These are phyloP conservation scores for Ciconia nigra DNA, from an alignment of 2,797 vertebrate species.

Conservation along the genomic window DNA sequence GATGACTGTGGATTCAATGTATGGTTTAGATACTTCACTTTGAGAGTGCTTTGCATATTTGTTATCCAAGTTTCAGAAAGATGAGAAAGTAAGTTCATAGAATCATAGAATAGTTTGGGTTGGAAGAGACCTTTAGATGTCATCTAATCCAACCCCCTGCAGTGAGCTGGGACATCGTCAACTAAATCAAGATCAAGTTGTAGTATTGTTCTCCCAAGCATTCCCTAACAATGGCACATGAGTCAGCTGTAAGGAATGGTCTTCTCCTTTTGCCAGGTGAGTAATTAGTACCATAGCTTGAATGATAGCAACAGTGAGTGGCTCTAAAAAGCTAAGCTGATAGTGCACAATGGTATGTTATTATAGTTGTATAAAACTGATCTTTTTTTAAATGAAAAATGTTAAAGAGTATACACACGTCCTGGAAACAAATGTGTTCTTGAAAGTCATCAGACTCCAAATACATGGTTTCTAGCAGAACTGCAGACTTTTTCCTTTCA, in stretches of 20 bases:
- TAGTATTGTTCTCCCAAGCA: background rate
- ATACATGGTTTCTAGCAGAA: background rate
- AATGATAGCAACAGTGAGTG: background rate
- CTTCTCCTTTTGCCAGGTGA: background rate
- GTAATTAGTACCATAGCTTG: background rate
- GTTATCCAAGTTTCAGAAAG: background rate
- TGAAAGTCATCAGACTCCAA: background rate
- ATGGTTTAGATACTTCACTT: background rate
- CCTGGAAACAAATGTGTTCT: background rate
- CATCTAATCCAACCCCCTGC: background rate
- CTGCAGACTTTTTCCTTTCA: background rate
- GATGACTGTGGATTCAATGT: background rate
- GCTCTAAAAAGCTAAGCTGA: background rate
- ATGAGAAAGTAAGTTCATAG: background rate
- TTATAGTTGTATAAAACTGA: background rate
- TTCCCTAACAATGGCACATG: background rate
- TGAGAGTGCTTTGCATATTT: background rate
- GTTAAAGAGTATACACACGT: background rate
- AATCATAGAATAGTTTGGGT: background rate
- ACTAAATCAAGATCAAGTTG: background rate
- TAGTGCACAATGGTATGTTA: background rate
- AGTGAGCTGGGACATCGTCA: background rate
- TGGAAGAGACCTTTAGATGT: background rate
- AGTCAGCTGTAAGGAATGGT: background rate
- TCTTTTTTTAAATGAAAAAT: background rate